phyloP scores from a whole-genome alignment of 2,113 vertebrate genomes.

The Scomber colias region DNA sequence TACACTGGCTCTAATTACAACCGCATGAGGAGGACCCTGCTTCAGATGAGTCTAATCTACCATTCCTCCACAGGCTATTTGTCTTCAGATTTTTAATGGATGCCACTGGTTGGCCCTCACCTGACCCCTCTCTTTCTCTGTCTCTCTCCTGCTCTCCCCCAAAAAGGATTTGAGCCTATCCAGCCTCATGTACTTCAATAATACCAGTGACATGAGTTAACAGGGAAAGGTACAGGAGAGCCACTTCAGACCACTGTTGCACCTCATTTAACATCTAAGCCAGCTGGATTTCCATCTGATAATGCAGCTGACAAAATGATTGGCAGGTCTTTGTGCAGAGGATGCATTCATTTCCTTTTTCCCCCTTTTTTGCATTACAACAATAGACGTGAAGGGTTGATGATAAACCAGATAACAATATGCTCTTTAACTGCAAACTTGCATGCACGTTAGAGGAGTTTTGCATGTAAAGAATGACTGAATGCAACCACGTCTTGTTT shows the following conservation, averaged over 20 bases:
- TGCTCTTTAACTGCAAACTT: background rate
- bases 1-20: slow-evolving; percentile 83
- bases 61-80: slow-evolving; percentile 75
- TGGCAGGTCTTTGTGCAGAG: slow-evolving; percentile 35
- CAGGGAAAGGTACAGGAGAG: background rate
- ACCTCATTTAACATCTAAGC: slow-evolving; percentile 31
- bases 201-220: background rate
- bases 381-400: slow-evolving; percentile 1
- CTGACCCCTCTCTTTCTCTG: slow-evolving; percentile 42
- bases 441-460: background rate
- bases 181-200: slow-evolving; percentile 7
- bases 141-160: slow-evolving; percentile 14
- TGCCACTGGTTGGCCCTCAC: slow-evolving; percentile 62
- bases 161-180: slow-evolving; percentile 1
- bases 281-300: slow-evolving; percentile 45
- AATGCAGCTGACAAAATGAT: slow-evolving; percentile 33
- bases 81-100: slow-evolving; percentile 75
- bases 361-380: slow-evolving; percentile 18
- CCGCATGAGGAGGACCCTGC: slow-evolving; percentile 78
- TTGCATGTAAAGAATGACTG: slow-evolving; percentile 4
- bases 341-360: slow-evolving; percentile 18
- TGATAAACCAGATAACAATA: slow-evolving; percentile 31
- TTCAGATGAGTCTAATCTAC: slow-evolving; percentile 75
- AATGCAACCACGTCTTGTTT: background rate
- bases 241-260: slow-evolving; percentile 33